Conservation (phyloP, 2,888 invertebrate species). For the Megamerina dolium region DNA sequence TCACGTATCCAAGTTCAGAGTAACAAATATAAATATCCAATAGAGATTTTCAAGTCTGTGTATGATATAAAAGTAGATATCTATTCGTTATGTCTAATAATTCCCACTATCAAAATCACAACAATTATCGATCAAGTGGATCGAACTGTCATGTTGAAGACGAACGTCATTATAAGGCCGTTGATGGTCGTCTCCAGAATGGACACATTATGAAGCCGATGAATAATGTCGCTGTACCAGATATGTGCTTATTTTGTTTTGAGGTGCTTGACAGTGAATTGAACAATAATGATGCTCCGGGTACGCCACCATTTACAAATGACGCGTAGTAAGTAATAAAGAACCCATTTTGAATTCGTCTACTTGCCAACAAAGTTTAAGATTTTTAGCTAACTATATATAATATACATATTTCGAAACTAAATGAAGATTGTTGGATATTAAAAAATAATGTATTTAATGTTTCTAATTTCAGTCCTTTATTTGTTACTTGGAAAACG, state of each 20-base stretch:
- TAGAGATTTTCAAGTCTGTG: too few relatives aligned
- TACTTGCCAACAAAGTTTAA: constrained; percentile 1
- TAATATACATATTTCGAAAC: too few relatives aligned
- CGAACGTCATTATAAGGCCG: constrained; percentile 12
- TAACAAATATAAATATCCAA: too few relatives aligned
- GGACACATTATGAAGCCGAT: constrained; percentile 40
- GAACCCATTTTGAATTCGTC: constrained; percentile 7
- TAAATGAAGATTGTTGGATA: too few relatives aligned
- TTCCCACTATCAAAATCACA: constrained; percentile 30
- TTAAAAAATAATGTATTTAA: too few relatives aligned
- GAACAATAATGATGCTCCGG: constrained; percentile 87
- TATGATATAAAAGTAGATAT: too few relatives aligned
- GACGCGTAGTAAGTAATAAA: constrained; percentile 80
- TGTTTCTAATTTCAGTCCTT: constrained; percentile 61
- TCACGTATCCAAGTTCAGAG: too few relatives aligned
- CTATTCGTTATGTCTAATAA: constrained; percentile 33
- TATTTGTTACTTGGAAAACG: constrained; percentile 99
- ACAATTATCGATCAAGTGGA: constrained; percentile 23
- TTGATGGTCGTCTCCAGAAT: constrained; percentile 42
- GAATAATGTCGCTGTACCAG: constrained; percentile 69
- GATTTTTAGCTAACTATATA: neutral
- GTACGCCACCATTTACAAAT: constrained; percentile 86
- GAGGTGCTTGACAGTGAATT: constrained; percentile 95
- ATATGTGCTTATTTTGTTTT: constrained; percentile 99
- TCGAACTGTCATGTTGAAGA: constrained; percentile 17